Conservation (phyloP, 2,888 invertebrate species). For the Shargacucullia verbasci region DNA sequence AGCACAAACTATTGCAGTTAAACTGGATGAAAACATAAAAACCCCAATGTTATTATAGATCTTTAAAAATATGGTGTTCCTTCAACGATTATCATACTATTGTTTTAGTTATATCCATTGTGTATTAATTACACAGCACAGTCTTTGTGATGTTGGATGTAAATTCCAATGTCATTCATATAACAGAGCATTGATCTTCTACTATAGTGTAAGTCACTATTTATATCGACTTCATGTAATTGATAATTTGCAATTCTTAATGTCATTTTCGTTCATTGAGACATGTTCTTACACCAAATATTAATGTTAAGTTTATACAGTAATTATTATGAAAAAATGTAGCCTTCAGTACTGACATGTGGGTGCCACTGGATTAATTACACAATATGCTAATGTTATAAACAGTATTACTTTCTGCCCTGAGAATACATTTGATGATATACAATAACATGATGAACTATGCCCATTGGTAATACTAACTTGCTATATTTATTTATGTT, state of each 20-base stretch:
- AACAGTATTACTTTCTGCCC: not conserved
- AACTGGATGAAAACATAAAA: too few relatives aligned
- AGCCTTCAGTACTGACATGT: not conserved
- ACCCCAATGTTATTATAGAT: too few relatives aligned
- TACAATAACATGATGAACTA: not conserved
- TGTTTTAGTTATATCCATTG: too few relatives aligned
- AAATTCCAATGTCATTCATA: constrained; percentile 28
- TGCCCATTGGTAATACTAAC: not conserved
- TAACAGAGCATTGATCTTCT: constrained; percentile 50
- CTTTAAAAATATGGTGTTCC: too few relatives aligned
- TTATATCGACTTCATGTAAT: constrained; percentile 7
- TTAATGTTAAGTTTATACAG: constrained; percentile 6
- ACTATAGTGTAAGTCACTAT: constrained; percentile 47
- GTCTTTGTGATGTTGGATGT: constrained; percentile 12
- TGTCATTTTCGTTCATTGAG: constrained; percentile 39
- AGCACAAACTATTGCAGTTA: too few relatives aligned
- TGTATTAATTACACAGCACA: not conserved
- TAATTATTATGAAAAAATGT: not conserved
- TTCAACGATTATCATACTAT: too few relatives aligned
- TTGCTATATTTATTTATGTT: not conserved
- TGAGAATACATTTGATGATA: not conserved
- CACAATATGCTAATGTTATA: too few relatives aligned
- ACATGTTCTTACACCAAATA: too few relatives aligned
- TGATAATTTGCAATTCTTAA: constrained; percentile 24
- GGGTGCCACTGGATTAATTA: too few relatives aligned